Conservation (phyloP, 2,888 invertebrate species). For the Argyresthia goedartella region DNA sequence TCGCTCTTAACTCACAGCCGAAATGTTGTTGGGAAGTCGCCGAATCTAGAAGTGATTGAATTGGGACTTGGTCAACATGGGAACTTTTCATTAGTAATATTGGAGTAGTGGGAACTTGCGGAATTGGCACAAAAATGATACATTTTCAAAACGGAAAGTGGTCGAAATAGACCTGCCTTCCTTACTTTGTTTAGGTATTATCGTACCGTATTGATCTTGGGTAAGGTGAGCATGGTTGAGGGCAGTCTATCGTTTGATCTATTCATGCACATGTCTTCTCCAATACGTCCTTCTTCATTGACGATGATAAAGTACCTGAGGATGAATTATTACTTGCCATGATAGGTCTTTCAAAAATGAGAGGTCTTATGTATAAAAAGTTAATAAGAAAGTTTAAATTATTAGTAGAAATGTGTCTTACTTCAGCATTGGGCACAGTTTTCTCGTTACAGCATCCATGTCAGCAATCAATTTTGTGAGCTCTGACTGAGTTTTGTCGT, state of each 20-base stretch:
- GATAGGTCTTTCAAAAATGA: neutral
- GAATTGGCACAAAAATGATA: too few relatives aligned
- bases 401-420: neutral
- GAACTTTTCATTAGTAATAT: too few relatives aligned
- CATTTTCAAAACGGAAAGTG: too few relatives aligned
- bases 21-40: too few relatives aligned
- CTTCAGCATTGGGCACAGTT: neutral
- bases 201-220: neutral
- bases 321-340: neutral
- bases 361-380: neutral
- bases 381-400: neutral
- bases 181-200: too few relatives aligned
- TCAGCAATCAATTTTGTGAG: neutral
- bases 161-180: too few relatives aligned
- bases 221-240: neutral
- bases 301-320: neutral
- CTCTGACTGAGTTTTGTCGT: neutral
- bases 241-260: neutral
- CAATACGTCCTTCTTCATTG: neutral
- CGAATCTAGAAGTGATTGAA: too few relatives aligned
- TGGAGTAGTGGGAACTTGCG: too few relatives aligned
- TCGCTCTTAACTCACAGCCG: too few relatives aligned
- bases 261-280: neutral
- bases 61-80: too few relatives aligned
- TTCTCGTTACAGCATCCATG: constrained; percentile 4